These are phyloP conservation scores for Folsomia candida DNA, from an alignment of 2,888 invertebrate species.

Conservation along the genomic window DNA sequence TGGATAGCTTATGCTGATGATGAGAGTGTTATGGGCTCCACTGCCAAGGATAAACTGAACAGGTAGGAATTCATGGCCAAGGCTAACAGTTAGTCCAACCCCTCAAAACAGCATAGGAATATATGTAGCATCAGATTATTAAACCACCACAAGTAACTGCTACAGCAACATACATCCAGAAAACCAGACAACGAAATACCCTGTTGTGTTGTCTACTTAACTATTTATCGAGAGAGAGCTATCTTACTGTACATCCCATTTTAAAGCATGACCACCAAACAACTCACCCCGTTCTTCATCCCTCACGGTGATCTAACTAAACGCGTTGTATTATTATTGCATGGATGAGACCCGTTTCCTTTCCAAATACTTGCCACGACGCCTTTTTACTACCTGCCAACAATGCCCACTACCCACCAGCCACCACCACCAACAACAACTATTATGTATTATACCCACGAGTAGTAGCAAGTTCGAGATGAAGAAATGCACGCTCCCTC, in stretches of 20 bases:
- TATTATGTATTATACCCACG: too few species aligned
- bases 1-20: slow-evolving; percentile 16
- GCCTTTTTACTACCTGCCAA: background rate
- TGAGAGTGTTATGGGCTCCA: slow-evolving; percentile 46
- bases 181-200: background rate
- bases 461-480: too few species aligned
- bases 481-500: background rate
- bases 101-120: slow-evolving; percentile 16
- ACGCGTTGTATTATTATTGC: background rate
- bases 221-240: background rate
- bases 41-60: slow-evolving; percentile 51
- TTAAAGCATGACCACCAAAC: background rate
- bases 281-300: slow-evolving; percentile 3
- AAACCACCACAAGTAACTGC: background rate
- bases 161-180: slow-evolving; percentile 9
- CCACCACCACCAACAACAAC: too few species aligned
- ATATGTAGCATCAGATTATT: too few species aligned
- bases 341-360: slow-evolving; percentile 1
- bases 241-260: slow-evolving; percentile 14
- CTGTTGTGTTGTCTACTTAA: background rate
- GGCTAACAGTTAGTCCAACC: slow-evolving; percentile 51
- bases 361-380: background rate
- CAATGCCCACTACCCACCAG: too few species aligned
- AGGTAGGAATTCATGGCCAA: slow-evolving; percentile 52
- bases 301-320: background rate